phyloP scores from a whole-genome alignment of 2,113 vertebrate species.

The Lanius collurio region DNA sequence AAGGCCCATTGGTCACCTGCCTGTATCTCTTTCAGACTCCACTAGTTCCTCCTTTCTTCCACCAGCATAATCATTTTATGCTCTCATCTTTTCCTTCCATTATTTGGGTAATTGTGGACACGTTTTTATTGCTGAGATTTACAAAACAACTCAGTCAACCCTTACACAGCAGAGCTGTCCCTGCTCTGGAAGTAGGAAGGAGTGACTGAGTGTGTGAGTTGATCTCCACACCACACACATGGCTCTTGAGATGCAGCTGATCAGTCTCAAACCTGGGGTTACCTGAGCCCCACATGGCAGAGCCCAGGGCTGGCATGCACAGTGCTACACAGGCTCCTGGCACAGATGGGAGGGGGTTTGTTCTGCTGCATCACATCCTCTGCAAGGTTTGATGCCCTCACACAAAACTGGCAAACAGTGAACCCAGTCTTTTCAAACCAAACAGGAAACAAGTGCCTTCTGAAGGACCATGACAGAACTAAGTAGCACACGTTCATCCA shows the following conservation, averaged over 20 bases:
- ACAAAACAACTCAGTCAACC: slow-evolving; percentile 43
- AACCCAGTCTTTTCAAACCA: neutral
- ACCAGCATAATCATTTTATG: slow-evolving; percentile 15
- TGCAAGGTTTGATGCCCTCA: neutral
- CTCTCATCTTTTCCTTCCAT: slow-evolving; percentile 25
- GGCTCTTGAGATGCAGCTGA: neutral
- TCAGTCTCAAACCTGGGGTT: neutral
- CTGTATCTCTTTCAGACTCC: slow-evolving; percentile 38
- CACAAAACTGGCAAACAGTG: neutral
- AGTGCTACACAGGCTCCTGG: neutral
- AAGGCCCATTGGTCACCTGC: slow-evolving; percentile 45
- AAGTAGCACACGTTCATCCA: neutral
- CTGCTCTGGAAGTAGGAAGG: neutral
- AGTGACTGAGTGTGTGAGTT: neutral
- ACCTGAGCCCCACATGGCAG: neutral
- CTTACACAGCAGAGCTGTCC: neutral
- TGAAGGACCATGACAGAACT: neutral
- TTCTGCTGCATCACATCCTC: neutral
- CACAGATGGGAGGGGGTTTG: neutral
- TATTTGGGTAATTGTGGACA: slow-evolving; percentile 37
- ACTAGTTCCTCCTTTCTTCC: slow-evolving; percentile 30
- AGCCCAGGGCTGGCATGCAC: neutral
- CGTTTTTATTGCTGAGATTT: slow-evolving; percentile 9
- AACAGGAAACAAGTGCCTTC: neutral
- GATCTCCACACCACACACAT: neutral